Percentiles rank a stretch among this genome's conserved stretches.
Conservation (phyloP, 2,888 invertebrate species). For the Apamea sordens region DNA sequence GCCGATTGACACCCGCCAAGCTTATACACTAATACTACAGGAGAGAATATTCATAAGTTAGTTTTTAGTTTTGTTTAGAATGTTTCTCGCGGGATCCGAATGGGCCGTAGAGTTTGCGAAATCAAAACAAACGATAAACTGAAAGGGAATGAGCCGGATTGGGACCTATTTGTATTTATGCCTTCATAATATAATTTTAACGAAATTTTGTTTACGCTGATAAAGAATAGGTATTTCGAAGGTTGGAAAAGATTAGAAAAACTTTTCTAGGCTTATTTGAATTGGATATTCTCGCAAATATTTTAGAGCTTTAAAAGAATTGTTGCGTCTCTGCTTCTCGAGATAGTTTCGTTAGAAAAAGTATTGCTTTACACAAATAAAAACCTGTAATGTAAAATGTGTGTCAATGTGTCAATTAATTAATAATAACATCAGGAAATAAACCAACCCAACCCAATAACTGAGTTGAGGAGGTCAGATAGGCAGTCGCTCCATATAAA, state of each 20-base stretch:
- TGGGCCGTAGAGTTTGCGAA: slow-evolving; percentile 66
- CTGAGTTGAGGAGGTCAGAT: too few relatives aligned
- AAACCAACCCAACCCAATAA: not conserved
- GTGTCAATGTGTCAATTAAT: not conserved
- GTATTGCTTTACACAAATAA: not conserved
- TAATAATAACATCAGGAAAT: not conserved
- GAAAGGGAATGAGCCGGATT: slow-evolving; percentile 40
- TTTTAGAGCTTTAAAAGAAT: not conserved
- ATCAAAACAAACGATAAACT: slow-evolving; percentile 72
- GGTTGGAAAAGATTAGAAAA: not conserved
- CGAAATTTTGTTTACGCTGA: slow-evolving; percentile 30
- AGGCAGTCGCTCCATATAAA: too few relatives aligned
- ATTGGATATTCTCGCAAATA: not conserved
- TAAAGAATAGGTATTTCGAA: slow-evolving; percentile 8
- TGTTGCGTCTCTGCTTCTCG: not conserved
- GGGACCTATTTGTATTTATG: slow-evolving; percentile 42
- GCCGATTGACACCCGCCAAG: slow-evolving; percentile 83
- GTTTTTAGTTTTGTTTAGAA: slow-evolving; percentile 86
- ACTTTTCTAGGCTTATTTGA: not conserved
- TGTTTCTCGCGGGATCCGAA: slow-evolving; percentile 73
- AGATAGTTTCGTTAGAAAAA: not conserved
- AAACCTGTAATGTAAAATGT: not conserved
- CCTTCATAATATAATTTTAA: slow-evolving; percentile 25
- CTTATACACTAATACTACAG: slow-evolving; percentile 76
- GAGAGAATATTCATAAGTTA: slow-evolving; percentile 86